Evolutionary conservation across 2,113 vertebrate species (phyloP), one percentile per base, ranked within the genome.

Genomic region (Copsychus sechellarum): DNA sequence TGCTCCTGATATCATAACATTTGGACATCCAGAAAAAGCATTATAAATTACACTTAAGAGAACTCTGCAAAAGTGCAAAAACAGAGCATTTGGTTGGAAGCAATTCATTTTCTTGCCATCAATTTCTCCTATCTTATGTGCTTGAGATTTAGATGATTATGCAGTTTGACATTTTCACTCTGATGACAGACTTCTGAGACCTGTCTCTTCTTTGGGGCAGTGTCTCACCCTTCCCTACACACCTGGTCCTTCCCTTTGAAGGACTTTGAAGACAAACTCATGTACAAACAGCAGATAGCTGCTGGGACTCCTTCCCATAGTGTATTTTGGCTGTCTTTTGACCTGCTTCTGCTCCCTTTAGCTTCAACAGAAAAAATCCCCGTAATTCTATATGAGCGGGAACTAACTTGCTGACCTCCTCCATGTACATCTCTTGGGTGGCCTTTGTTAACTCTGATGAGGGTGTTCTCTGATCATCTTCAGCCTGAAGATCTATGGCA

Each of bases 281-380:
- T 34, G 70, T 47, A 53, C n/a, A 40, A 61, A 34, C 18, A 84
- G 51, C 21, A 51, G 53, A 86, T 26, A 86, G 56, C 42, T 91
- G 74, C 93, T 88, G 43, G n/a, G 54, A 43, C 61, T 89, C 48
- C 61, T 64, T 43, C 9, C 51, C 8, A 2, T 81, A 90, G 58
- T 0, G 0, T 16, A 22, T 65, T 34, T 48, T 58, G 78, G 33
- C 38, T 92, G 54, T 33, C 11, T 73, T 95, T 87, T 96, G 94
- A 94, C 90, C 90, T 54, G 43, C 24, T 88, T 90, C 54, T 85
- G 67, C 67, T 81, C 67, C 60, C 60, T 80, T 47, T 56, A 93
- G 90, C 54, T 54, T 93, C 87, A 95, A 95, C 95, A 95, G 71
- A 66, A 96, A 81, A 97, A 96, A 86, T 96, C 92, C 95, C 94